Conservation (phyloP, 37 sponge, comb jelly and placozoan genomes). For the Sycon ciliatum region DNA sequence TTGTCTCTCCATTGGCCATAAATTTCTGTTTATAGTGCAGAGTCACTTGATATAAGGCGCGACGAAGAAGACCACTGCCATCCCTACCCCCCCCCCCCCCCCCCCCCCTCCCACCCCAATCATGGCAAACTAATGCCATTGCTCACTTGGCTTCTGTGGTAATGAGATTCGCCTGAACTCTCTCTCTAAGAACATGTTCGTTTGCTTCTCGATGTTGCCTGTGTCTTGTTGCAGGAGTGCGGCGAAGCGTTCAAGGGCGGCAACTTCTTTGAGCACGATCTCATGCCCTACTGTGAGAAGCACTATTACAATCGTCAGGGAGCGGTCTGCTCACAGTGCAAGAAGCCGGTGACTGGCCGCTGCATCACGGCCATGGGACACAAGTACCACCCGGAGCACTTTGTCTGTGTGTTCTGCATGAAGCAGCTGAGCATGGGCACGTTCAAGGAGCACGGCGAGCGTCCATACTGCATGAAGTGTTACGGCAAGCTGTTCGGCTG, state of each 20-base stretch:
- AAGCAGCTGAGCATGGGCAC: constrained; percentile 91
- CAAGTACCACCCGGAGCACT: constrained; percentile 99
- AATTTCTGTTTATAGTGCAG: no score
- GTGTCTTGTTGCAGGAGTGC: constrained; percentile 59
- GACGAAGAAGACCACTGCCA: no score
- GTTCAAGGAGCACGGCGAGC: constrained; percentile 89
- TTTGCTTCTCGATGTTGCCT: no score
- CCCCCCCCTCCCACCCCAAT: no score
- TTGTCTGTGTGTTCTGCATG: constrained; percentile 92
- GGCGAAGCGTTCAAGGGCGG: constrained; percentile 69
- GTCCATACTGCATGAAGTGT: constrained; percentile 90
- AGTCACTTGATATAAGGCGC: no score
- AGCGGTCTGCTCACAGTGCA: constrained; percentile 81
- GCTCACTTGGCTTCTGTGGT: no score
- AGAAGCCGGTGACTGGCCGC: constrained; percentile 81
- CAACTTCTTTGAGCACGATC: constrained; percentile 88
- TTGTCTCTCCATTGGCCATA: no score
- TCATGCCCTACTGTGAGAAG: constrained; percentile 91
- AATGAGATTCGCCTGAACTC: no score
- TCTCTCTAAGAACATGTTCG: no score
- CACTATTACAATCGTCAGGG: constrained; percentile 88
- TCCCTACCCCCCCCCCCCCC: no score
- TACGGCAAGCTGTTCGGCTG: constrained; percentile 91
- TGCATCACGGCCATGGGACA: constrained; percentile 89
- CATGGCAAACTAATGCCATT: no score